Base-by-base conservation (phyloP, 1,140 invertebrate genomes). In the Spodoptera frugiperda region DNA sequence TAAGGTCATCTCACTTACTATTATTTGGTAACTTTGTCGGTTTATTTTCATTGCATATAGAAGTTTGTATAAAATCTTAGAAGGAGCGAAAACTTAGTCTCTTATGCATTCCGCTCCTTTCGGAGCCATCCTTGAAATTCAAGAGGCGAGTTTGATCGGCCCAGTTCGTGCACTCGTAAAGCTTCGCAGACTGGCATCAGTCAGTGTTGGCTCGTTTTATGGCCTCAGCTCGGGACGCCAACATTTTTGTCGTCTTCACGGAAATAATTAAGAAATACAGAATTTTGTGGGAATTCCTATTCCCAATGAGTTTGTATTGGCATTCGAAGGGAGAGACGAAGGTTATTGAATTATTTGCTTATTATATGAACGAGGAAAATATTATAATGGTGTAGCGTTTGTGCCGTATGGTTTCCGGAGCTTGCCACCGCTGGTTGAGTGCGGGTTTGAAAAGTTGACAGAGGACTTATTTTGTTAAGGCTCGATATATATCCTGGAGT, bases 261-360 rank as follows among this genome's bases (percentile, higher is more conserved):
- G 68, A 71, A 71, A 71, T 71, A 54, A 71, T 71, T 71, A 55
- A 55, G 61, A 71, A 71, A 71, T 71, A 71, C 30, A 44, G 53
- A 46, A 71, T 71, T 71, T 71, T 57, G 17, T 10, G 30, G 33
- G 53, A 71, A 71, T 55, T 70, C 33, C 51, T 33, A 71, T 55
- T 70, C 33, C 51, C 30, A 57, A 71, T 57, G 68, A 71, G 68
- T 71, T 71, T 55, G 33, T 55, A 71, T 71, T 55, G 68, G 68
- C 14, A 71, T 71, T 71, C 49, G 51, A 55, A 53, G 53, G 68
- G 21, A 71, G 46, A 17, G 51, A 55, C 6, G 53, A 30, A 39
- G 33, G 33, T 44, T 61, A 61, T 61, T 61, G 57, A 44, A 61
- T 61, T 61, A 44, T 61, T 61, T 61, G 57, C 33, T 61, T 44